Evolutionary conservation across 2,888 invertebrate genomes (phyloP), one percentile per base, ranked within the genome.

Genomic region (Parnassius mnemosyne): DNA sequence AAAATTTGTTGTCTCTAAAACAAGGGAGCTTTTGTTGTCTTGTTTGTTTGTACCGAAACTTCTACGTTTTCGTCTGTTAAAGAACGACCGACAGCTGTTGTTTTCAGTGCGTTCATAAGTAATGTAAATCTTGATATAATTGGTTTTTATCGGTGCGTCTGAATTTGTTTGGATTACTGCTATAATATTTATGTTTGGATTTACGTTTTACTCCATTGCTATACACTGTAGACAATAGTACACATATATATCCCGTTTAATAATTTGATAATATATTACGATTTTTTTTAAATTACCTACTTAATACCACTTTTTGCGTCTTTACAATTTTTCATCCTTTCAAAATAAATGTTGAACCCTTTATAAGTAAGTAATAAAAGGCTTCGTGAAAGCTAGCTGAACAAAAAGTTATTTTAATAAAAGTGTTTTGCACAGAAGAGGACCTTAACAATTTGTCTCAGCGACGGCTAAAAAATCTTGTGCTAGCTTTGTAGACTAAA

Each of bases 1-100:
- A 66, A 68, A 83, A 74, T 82, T 83, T 83, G 81, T 82, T 85
- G 79, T 76, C 75, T 76, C 71, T 75, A 76, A 77, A 81, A 81
- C 80, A 77, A 79, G 79, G 79, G 83, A 84, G 81, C 76, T 78
- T 72, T 72, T 74, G 73, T 79, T 79, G 77, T 70, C 71, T 65
- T 73, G 71, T 78, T 73, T 77, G 75, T 77, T 79, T 77, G 76
- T 78, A 34, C 75, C 59, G 61, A 67, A 79, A 80, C 76, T 80
- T 78, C 76, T 66, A 60, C 61, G 51, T 58, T 70, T 69, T 70
- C 65, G 62, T 67, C 68, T 58, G 66, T 65, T 65, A 68, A 74
- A 71, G 71, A 16, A 1, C 1, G 16, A 20, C 3, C 71, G 68
- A 65, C 73, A 72, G 70, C 69, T 76, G 73, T 68, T 75, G 71